These are phyloP conservation scores for Platalea minor DNA, from an alignment of 2,797 vertebrate genomes.

Conservation along the genomic window DNA sequence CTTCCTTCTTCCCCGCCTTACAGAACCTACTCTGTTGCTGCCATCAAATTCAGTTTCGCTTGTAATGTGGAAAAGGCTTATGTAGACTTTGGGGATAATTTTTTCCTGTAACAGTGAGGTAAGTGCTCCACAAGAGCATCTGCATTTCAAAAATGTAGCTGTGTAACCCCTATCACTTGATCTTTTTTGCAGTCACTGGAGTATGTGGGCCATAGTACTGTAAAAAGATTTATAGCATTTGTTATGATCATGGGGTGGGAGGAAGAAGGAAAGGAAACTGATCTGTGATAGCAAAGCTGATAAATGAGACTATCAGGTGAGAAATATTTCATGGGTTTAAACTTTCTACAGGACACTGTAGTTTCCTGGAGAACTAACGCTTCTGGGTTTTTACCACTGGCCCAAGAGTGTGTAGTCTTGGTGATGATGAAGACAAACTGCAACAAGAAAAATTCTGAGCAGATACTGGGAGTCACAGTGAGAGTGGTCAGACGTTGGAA, in stretches of 20 bases:
- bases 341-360: neutral
- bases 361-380: neutral
- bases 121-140: neutral
- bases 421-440: neutral
- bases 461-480: neutral
- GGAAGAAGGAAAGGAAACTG: neutral
- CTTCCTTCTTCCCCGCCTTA: neutral
- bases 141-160: neutral
- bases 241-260: neutral
- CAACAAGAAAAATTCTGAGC: neutral
- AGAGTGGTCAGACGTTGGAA: neutral
- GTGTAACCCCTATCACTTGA: neutral
- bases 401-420: neutral
- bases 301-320: neutral
- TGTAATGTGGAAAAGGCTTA: neutral
- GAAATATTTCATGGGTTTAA: neutral
- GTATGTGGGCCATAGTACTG: neutral
- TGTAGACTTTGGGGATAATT: neutral
- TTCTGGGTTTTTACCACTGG: neutral
- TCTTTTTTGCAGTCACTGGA: neutral
- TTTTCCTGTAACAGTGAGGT: neutral
- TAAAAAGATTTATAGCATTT: neutral
- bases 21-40: neutral
- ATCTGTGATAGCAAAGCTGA: neutral
- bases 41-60: neutral